These are phyloP conservation scores for Ambastaia sidthimunki DNA, from an alignment of 2,797 vertebrate species.

Conservation along the genomic window DNA sequence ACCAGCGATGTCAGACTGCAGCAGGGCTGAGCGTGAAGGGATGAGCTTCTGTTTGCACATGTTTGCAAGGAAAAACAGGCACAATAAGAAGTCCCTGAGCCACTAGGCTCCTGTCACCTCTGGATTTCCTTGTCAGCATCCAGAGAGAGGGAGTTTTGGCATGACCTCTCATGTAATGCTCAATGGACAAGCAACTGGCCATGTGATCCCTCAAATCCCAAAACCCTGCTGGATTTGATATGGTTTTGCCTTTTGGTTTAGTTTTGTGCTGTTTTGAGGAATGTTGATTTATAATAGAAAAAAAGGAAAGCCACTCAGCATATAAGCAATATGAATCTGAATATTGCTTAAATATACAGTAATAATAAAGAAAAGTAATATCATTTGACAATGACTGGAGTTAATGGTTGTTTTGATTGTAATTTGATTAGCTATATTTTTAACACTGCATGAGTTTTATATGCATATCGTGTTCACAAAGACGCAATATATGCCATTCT, in stretches of 20 bases:
- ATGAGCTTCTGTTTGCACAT: constrained; percentile 46
- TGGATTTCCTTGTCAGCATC: constrained; percentile 42
- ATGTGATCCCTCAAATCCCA: constrained; percentile 40
- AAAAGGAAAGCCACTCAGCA: neutral
- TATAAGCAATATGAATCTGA: neutral
- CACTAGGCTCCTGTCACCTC: constrained; percentile 42
- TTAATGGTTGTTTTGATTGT: too few relatives aligned
- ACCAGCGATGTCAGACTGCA: neutral
- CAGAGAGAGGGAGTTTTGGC: constrained; percentile 22
- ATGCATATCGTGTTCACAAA: too few relatives aligned
- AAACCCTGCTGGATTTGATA: constrained; percentile 12
- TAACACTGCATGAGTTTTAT: too few relatives aligned
- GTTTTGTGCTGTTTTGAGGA: neutral
- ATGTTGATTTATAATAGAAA: neutral
- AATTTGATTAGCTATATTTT: too few relatives aligned
- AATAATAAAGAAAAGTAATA: too few relatives aligned
- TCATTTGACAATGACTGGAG: too few relatives aligned
- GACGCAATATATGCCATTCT: too few relatives aligned
- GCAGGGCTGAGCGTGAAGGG: constrained; percentile 11
- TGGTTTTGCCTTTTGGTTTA: neutral
- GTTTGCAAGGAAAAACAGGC: constrained; percentile 26
- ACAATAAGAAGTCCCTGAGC: constrained; percentile 11
- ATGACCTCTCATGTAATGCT: constrained; percentile 34
- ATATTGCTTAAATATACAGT: too few relatives aligned
- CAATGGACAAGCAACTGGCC: constrained; percentile 33